Conservation (phyloP, 2,797 vertebrate genomes). For the Salmo trutta region DNA sequence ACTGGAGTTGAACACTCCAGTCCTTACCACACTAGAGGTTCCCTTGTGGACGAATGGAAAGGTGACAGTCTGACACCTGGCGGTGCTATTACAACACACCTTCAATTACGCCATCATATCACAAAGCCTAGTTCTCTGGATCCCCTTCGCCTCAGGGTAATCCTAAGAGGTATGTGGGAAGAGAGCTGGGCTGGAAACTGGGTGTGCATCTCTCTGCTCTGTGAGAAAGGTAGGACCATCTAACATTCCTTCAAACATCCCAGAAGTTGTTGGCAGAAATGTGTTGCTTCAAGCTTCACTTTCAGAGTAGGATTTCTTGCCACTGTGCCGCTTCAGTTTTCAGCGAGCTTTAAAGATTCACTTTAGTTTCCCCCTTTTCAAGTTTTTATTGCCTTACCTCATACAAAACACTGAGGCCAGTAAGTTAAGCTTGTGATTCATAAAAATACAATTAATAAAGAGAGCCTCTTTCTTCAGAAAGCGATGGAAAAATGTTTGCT, state of each 20-base stretch:
- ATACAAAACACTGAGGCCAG: slow-evolving; percentile 57
- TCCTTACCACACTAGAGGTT: not conserved
- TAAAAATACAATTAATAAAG: slow-evolving; percentile 82
- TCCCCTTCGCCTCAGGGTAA: slow-evolving; percentile 10
- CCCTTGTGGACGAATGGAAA: not conserved
- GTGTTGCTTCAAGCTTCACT: slow-evolving; percentile 67
- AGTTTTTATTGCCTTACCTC: slow-evolving; percentile 32
- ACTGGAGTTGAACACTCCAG: not conserved
- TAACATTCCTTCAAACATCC: slow-evolving; percentile 68
- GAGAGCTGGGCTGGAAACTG: slow-evolving; percentile 25
- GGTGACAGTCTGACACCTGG: too few species aligned
- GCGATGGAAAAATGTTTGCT: slow-evolving; percentile 79
- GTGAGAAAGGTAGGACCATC: slow-evolving; percentile 57
- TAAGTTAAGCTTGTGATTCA: slow-evolving; percentile 75
- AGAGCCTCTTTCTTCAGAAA: slow-evolving; percentile 69
- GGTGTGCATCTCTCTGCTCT: slow-evolving; percentile 28
- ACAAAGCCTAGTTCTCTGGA: not conserved
- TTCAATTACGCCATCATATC: slow-evolving; percentile 5
- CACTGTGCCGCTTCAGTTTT: slow-evolving; percentile 9
- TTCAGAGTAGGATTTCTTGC: slow-evolving; percentile 58
- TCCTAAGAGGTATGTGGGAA: slow-evolving; percentile 29
- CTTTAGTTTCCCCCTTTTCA: slow-evolving; percentile 41
- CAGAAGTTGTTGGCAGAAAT: slow-evolving; percentile 70
- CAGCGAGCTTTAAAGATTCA: slow-evolving; percentile 53
- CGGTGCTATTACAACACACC: not conserved